Evolutionary conservation across 2,113 vertebrate species (phyloP).

Genomic region (Pyrgilauda ruficollis): DNA sequence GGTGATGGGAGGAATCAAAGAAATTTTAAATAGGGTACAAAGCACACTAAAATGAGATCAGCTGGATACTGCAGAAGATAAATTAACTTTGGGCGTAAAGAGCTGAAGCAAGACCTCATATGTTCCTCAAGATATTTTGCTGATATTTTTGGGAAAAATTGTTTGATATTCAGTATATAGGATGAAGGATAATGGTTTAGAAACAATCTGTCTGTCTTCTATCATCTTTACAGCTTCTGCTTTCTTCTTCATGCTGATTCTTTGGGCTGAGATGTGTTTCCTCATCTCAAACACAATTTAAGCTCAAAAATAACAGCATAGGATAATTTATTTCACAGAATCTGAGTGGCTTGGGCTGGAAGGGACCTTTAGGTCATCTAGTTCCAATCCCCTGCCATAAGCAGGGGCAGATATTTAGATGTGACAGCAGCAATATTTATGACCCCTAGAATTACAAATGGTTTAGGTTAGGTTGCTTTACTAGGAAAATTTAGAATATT

Average conservation of each 20-base stretch:
- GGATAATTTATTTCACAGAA: background rate
- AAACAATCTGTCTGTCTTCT: background rate
- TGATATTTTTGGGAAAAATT: background rate
- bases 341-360: background rate
- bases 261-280: background rate
- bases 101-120: background rate
- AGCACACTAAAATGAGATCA: background rate
- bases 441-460: background rate
- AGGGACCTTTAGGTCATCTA: background rate
- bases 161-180: background rate
- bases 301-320: background rate
- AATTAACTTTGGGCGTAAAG: background rate
- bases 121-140: background rate
- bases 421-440: background rate
- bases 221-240: background rate
- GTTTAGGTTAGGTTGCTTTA: background rate
- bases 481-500: background rate
- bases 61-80: background rate
- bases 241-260: background rate
- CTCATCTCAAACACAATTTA: background rate
- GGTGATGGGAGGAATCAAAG: background rate
- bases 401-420: background rate
- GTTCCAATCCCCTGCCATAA: background rate
- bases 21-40: background rate
- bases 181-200: background rate